Evolutionary conservation across 2,797 vertebrate genomes (phyloP), one percentile per base, ranked within the genome.

Genomic region (Rhinatrema bivittatum): DNA sequence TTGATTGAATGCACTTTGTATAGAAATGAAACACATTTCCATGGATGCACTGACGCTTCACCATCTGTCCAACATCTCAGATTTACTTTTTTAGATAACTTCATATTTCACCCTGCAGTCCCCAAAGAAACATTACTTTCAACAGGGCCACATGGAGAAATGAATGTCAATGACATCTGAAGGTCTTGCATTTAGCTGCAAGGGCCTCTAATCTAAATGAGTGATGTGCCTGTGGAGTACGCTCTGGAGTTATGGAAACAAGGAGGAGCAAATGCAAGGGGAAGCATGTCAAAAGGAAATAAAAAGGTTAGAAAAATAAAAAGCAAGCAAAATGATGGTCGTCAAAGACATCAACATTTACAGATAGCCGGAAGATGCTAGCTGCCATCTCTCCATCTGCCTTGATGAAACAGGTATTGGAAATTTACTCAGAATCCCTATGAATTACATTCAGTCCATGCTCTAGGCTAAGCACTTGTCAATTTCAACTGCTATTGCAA

Each of bases 51-150:
- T 70, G 72, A 78, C 27, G 39, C 56, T 83, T 68, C 62, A 65
- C 79, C 82, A 87, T 88, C 85, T 90, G 86, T 83, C 81, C 77
- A 73, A 72, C 72, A 71, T 81, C 72, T 74, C 71, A 82, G 74
- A 89, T 89, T 89, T 88, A 85, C 76, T 79, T 56, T 74, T 59
- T 34, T 56, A 65, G 63, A 79, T 79, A 87, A 86, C 78, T 85
- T 86, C 77, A 81, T 90, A 86, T 88, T 86, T 90, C 79, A 87
- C 46, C 68, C 60, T 38, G 27, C 25, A 65, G 50, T 80, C 78
- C 72, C 72, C 67, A 72, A 85, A 82, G 79, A 72, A 79, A 62
- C 74, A 79, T 80, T 49, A 57, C 53, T 85, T 79, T 75, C 79
- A 81, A 75, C 53, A 29, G 51, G 70, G 41, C 60, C 79, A 78